A percentile compares a stretch with the other conserved stretches of the same genome.
These are phyloP conservation scores for Steatornis caripensis DNA, from an alignment of 2,113 vertebrate genomes.

Conservation along the genomic window DNA sequence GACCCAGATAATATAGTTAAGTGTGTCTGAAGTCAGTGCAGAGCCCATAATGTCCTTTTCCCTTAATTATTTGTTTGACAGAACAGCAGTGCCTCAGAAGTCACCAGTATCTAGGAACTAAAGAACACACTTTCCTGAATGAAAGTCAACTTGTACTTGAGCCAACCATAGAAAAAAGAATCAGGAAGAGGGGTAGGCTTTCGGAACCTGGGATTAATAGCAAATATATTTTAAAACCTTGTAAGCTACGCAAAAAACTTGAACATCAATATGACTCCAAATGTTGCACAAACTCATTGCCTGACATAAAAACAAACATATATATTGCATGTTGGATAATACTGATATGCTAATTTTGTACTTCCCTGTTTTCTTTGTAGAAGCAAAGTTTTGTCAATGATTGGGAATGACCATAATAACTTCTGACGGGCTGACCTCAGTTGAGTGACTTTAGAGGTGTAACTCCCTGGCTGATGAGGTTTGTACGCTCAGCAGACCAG, in stretches of 20 bases:
- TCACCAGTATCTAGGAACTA: background rate
- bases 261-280: background rate
- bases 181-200: background rate
- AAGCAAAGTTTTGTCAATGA: background rate
- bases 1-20: background rate
- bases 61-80: background rate
- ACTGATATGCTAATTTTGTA: background rate
- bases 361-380: background rate
- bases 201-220: background rate
- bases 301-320: background rate
- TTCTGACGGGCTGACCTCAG: background rate
- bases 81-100: background rate
- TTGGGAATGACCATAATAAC: background rate
- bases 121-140: background rate
- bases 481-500: background rate
- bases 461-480: background rate
- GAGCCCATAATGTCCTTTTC: background rate
- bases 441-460: background rate
- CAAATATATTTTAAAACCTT: background rate
- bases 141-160: background rate
- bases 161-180: background rate
- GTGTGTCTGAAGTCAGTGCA: background rate
- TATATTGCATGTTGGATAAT: background rate
- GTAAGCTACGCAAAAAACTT: background rate
- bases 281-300: background rate